A percentile compares a stretch with the other conserved stretches of the same genome.
Conservation (phyloP, 2,113 vertebrate species). For the Clarias batrachus region DNA sequence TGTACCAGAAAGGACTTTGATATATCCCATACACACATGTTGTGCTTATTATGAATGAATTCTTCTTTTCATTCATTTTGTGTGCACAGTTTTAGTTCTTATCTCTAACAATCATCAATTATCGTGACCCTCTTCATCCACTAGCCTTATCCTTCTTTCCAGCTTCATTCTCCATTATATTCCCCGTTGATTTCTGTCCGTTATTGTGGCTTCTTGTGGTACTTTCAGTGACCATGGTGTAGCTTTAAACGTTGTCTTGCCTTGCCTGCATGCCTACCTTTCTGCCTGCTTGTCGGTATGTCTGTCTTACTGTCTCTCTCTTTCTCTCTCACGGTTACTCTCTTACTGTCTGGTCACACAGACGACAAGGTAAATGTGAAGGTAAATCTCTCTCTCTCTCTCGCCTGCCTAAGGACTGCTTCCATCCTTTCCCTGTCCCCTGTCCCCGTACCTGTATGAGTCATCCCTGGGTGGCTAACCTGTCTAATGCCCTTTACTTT, state of each 20-base stretch:
- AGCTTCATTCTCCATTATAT: slow-evolving; percentile 31
- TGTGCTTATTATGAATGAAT: slow-evolving; percentile 11
- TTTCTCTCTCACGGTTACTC: slow-evolving; percentile 77
- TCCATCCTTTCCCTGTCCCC: slow-evolving; percentile 69
- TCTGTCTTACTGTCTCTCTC: slow-evolving; percentile 82
- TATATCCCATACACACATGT: background rate
- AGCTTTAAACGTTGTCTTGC: slow-evolving; percentile 46
- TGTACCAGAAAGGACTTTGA: background rate
- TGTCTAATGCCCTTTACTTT: slow-evolving; percentile 57
- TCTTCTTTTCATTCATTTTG: slow-evolving; percentile 4
- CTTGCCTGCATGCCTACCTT: slow-evolving; percentile 74
- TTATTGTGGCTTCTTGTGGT: slow-evolving; percentile 48
- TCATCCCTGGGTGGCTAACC: slow-evolving; percentile 44
- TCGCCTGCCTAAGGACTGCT: slow-evolving; percentile 80
- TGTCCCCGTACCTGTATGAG: slow-evolving; percentile 63
- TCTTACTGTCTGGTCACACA: slow-evolving; percentile 80
- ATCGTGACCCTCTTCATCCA: slow-evolving; percentile 24
- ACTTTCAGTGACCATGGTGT: slow-evolving; percentile 38
- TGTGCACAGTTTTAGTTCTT: background rate
- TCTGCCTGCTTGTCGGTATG: slow-evolving; percentile 73
- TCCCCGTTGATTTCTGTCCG: slow-evolving; percentile 35
- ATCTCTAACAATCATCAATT: background rate
- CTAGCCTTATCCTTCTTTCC: slow-evolving; percentile 33
- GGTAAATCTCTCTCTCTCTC: slow-evolving; percentile 80
- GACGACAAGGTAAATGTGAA: slow-evolving; percentile 80